Conservation (phyloP, 1,140 invertebrate species). For the Leucophenga varia region DNA sequence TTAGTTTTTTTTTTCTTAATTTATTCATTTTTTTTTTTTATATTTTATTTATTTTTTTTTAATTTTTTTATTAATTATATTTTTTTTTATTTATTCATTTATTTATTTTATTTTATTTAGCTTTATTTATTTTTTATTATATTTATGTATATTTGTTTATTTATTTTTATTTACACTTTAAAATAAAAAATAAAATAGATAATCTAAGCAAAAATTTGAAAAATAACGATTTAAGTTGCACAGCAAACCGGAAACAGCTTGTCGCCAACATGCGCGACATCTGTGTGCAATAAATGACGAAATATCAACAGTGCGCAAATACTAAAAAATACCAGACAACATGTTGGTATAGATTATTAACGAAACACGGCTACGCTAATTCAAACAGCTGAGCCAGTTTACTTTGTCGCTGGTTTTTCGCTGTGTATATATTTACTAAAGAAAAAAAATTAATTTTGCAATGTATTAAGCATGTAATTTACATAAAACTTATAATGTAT, state of each 20-base stretch:
- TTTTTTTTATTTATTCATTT: neutral
- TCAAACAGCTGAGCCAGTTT: too few species aligned
- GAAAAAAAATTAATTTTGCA: too few species aligned
- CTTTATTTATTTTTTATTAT: neutral
- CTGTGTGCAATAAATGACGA: neutral
- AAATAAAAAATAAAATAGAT: neutral
- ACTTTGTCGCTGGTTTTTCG: too few species aligned
- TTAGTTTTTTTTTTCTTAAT: slow-evolving; percentile 1
- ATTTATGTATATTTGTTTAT: neutral
- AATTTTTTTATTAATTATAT: neutral
- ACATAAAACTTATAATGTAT: too few species aligned
- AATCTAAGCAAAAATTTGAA: neutral
- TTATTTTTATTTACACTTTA: neutral
- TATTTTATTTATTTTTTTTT: neutral
- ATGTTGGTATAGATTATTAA: too few species aligned
- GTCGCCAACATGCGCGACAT: neutral
- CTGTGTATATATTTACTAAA: too few species aligned
- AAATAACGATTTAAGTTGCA: neutral
- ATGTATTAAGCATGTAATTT: too few species aligned
- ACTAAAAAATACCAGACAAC: neutral
- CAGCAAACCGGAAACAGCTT: neutral
- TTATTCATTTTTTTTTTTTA: neutral
- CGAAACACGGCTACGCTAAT: too few species aligned
- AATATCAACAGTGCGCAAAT: neutral
- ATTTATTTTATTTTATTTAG: neutral